Conservation (phyloP, 2,888 invertebrate genomes). For the Prenolepis imparis region DNA sequence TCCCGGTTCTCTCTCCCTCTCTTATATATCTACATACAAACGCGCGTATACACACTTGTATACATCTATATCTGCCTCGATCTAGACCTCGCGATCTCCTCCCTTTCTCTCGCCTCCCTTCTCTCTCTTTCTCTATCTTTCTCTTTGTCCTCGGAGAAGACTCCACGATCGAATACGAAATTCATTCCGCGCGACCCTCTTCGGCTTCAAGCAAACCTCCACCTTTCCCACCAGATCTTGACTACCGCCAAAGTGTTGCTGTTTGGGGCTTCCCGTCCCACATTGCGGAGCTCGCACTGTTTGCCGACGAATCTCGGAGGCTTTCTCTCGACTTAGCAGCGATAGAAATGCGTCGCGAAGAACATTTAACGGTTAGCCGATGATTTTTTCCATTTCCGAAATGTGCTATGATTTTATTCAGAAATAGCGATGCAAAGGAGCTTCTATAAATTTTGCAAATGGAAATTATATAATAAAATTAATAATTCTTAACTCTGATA, state of each 20-base stretch:
- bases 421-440: background rate
- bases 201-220: conserved; percentile 49
- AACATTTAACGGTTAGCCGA: conserved; percentile 61
- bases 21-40: background rate
- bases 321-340: conserved; percentile 73
- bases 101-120: background rate
- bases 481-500: background rate
- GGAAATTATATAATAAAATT: background rate
- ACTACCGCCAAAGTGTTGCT: conserved; percentile 76
- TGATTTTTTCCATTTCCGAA: conserved; percentile 4
- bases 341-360: conserved; percentile 52
- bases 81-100: conserved; percentile 49
- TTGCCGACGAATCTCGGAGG: conserved; percentile 73
- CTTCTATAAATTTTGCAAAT: conserved; percentile 5
- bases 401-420: background rate
- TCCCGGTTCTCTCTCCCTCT: conserved; percentile 52
- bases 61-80: conserved; percentile 42
- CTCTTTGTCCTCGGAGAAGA: conserved; percentile 71
- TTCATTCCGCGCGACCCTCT: conserved; percentile 78
- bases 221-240: conserved; percentile 63
- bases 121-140: background rate
- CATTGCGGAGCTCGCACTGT: conserved; percentile 70
- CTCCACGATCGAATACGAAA: conserved; percentile 80
- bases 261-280: conserved; percentile 80
- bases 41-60: conserved; percentile 17